Percentiles rank a stretch among this genome's conserved stretches.
Evolutionary conservation across 2,888 invertebrate species (phyloP).

Genomic region (Limnephilus auricula): DNA sequence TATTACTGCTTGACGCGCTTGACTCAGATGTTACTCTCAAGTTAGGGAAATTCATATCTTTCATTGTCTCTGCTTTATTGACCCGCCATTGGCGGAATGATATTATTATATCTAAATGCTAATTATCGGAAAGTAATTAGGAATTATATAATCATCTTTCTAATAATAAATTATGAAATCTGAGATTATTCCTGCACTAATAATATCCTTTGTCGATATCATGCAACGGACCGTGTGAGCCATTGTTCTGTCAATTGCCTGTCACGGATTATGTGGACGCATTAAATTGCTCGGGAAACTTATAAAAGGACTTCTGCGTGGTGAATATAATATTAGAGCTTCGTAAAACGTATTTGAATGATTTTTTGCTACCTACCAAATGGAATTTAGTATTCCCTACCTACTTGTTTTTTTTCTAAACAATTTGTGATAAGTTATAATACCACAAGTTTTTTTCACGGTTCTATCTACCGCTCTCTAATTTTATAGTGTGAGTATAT

Average conservation of each 20-base stretch:
- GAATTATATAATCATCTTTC: background rate
- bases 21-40: conserved; percentile 41
- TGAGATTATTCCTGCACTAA: background rate
- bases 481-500: too few relatives aligned
- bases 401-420: too few relatives aligned
- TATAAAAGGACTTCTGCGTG: background rate
- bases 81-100: background rate
- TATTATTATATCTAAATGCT: background rate
- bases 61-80: conserved; percentile 42
- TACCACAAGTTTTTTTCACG: too few relatives aligned
- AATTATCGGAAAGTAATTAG: conserved; percentile 17
- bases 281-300: background rate
- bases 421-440: too few relatives aligned
- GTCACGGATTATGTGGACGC: background rate
- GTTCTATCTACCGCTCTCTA: too few relatives aligned
- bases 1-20: conserved; percentile 61
- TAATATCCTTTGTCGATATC: background rate
- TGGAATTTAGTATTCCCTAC: too few relatives aligned
- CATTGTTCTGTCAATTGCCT: conserved; percentile 16
- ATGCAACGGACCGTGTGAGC: background rate
- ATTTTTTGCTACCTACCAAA: too few relatives aligned
- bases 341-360: too few relatives aligned
- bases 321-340: background rate
- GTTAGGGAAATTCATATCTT: conserved; percentile 26
- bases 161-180: background rate